Evolutionary conservation across 2,113 vertebrate species (phyloP), one percentile per base, ranked within the genome.

Genomic region (Epinephelus lanceolatus): DNA sequence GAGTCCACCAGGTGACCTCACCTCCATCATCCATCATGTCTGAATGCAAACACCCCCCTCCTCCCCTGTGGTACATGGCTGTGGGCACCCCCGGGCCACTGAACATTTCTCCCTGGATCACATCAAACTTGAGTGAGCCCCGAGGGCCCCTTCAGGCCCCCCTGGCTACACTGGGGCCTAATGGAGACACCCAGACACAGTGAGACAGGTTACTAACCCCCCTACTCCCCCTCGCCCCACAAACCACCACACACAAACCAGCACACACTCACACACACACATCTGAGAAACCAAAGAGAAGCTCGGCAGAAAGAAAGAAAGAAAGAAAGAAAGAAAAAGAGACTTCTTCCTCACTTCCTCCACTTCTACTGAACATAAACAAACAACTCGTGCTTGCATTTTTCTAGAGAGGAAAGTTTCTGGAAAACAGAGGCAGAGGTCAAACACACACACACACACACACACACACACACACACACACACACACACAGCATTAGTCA

Each of bases 101-200:
- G 85, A 86, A 62, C 83, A 84, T 33, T 84, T 90, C 80, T 79
- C 11, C 52, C 81, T 60, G 61, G 86, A 91, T 85, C 80, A 85
- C 78, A 56, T 90, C 88, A 81, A 75, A 14, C 56, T 71, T 56
- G 67, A 45, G 4, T 2, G 3, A 81, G 84, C 86, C 88, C 78
- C 10, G 65, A 74, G 86, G 75, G 71, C 71, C 87, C 84, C 77
- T 2, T 45, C 30, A 37, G 86, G 82, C 53, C 71, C 9, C 30
- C 9, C 55, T 12, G 1, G 61, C 37, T 55, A 3, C 45, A 40
- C 76, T 69, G 1, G 47, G 71, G 57, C 49, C 83, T 83, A 72
- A 86, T 78, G 81, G 75, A 90, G 78, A 62, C 70, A 27, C 67
- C 52, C 53, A 30, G 56, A 78, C 11, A 45, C 42, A 45, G 42